Base-by-base conservation (phyloP, 2,888 invertebrate species). In the Yponomeuta malinellus region DNA sequence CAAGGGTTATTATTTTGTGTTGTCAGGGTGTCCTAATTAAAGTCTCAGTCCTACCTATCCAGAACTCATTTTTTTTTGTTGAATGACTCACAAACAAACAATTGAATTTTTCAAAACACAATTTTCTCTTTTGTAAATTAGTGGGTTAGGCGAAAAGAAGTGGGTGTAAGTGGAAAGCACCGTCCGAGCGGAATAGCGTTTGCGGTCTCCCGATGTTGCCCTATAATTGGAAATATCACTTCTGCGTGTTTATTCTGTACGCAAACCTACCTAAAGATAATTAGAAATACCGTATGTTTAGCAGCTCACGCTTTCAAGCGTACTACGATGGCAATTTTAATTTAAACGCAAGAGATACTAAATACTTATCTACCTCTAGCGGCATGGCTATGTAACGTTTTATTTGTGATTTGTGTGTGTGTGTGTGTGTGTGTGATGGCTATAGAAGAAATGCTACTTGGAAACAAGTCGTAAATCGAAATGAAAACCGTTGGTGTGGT, bases 151-250 rank as follows among this genome's bases (percentile, higher is more conserved):
- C 5, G 37, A 37, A 37, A 37, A 52, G 10, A 59, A 59, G 15
- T 15, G 15, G 15, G 52, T 15, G 3, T 12, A 15, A 1, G 12
- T 2, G 52, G 52, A 12, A 59, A 59, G 52, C 52, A 59, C 52
- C 15, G 52, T 52, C 59, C 59, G 10, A 48, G 74, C 76, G 72
- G 76, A 79, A 82, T 82, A 84, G 78, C 75, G 72, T 59, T 75
- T 75, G 78, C 76, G 78, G 76, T 77, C 73, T 75, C 75, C 76
- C 76, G 80, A 78, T 81, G 77, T 79, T 75, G 76, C 74, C 75
- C 76, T 78, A 80, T 87, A 88, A 88, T 88, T 88, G 86, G 83
- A 83, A 81, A 69, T 31, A 69, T 68, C 68, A 68, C 33, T 48
- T 68, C 43, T 48, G 68, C 43, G 65, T 65, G 29, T 65, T 10